phyloP scores from a whole-genome alignment of 2,797 vertebrate species.

The Sebastes miniatus region DNA sequence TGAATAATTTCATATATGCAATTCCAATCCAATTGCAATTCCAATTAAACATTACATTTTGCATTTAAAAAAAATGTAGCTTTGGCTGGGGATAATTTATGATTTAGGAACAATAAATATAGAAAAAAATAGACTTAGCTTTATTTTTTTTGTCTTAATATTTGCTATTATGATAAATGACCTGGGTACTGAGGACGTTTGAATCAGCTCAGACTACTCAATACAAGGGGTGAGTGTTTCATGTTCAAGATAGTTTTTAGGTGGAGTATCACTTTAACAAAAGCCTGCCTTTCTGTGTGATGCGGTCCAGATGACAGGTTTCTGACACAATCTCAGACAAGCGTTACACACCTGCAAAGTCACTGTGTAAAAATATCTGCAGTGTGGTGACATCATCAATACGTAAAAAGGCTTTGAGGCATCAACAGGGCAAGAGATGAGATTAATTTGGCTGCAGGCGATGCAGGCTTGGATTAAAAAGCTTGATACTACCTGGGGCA shows the following conservation, averaged over 20 bases:
- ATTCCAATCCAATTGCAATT: too few species aligned
- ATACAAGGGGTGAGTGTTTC: neutral
- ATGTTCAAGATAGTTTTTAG: neutral
- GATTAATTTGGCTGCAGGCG: constrained; percentile 11
- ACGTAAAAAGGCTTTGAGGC: constrained; percentile 1
- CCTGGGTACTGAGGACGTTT: neutral
- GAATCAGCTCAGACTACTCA: neutral
- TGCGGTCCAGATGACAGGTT: neutral
- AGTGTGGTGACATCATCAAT: constrained; percentile 35
- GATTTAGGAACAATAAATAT: neutral
- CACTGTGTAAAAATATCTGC: constrained; percentile 15
- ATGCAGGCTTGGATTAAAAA: constrained; percentile 23
- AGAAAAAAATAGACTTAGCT: neutral
- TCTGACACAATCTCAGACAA: neutral
- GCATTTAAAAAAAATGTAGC: neutral
- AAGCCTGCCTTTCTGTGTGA: neutral
- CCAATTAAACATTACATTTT: too few species aligned
- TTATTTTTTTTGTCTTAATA: neutral
- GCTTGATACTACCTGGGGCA: neutral
- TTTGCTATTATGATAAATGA: neutral
- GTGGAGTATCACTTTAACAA: neutral
- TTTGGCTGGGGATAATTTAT: neutral
- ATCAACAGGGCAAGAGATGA: constrained; percentile 3
- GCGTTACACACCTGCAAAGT: neutral
- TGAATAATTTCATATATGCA: neutral